Conservation (phyloP, 2,888 invertebrate genomes). For the Monoplex corrugatus region DNA sequence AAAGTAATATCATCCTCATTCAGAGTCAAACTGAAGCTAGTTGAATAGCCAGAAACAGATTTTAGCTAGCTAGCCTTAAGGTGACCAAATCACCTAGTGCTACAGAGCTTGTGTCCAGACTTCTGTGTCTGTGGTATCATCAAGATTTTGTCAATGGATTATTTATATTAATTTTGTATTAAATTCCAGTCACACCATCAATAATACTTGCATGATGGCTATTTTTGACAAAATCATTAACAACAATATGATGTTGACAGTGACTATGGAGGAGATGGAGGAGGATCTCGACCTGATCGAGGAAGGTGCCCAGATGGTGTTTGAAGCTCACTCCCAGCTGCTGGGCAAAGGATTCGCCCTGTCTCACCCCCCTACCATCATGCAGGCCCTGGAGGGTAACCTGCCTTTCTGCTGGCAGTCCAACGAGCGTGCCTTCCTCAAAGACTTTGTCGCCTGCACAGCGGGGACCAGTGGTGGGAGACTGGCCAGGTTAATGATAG, state of each 20-base stretch:
- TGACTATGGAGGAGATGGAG: conserved; percentile 84
- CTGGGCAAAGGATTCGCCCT: conserved; percentile 95
- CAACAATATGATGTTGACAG: conserved; percentile 55
- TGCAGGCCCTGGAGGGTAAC: conserved; percentile 94
- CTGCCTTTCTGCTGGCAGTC: conserved; percentile 90
- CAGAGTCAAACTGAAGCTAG: no score
- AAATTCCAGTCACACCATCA: no score
- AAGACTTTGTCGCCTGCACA: conserved; percentile 94
- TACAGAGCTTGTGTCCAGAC: no score
- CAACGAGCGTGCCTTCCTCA: conserved; percentile 94
- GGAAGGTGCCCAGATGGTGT: conserved; percentile 85
- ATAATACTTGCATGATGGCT: no score
- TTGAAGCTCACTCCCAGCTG: conserved; percentile 87
- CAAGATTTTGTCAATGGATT: no score
- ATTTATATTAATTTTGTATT: no score
- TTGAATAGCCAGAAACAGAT: no score
- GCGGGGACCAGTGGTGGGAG: conserved; percentile 94
- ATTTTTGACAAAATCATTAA: background rate
- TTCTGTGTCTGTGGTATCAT: no score
- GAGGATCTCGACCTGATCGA: conserved; percentile 89
- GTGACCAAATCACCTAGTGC: no score
- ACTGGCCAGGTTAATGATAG: conserved; percentile 85
- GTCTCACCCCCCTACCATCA: conserved; percentile 91
- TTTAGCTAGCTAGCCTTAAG: no score
- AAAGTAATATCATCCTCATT: no score